phyloP scores from a whole-genome alignment of 1,140 invertebrate genomes.

The Lamellibrachia luymesi region DNA sequence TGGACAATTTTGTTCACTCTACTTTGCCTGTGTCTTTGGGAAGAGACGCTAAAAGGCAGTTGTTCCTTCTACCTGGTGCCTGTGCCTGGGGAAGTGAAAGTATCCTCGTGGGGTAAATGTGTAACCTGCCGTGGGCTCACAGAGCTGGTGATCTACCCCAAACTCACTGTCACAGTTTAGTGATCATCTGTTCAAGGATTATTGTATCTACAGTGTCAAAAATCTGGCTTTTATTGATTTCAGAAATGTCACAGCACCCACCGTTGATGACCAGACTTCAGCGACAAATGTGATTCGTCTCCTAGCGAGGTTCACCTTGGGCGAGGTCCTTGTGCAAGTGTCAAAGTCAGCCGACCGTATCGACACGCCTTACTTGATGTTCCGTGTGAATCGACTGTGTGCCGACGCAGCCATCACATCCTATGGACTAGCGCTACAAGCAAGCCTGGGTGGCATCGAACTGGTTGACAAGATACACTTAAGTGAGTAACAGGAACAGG shows the following conservation, averaged over 20 bases:
- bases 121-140: too few relatives aligned
- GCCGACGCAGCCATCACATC: constrained; percentile 75
- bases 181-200: too few relatives aligned
- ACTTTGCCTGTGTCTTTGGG: too few relatives aligned
- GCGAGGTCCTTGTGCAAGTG: constrained; percentile 64
- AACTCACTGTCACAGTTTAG: too few relatives aligned
- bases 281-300: constrained; percentile 73
- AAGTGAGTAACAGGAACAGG: too few relatives aligned
- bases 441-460: constrained; percentile 70
- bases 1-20: too few relatives aligned
- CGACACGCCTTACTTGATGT: constrained; percentile 74
- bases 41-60: too few relatives aligned
- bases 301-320: constrained; percentile 71
- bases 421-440: constrained; percentile 75
- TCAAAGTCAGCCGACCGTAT: constrained; percentile 63
- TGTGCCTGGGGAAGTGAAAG: too few relatives aligned
- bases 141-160: too few relatives aligned
- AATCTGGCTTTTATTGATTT: neutral
- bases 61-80: too few relatives aligned
- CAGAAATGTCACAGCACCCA: constrained; percentile 61
- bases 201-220: neutral
- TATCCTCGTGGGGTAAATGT: too few relatives aligned
- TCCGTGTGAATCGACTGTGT: constrained; percentile 70
- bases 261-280: constrained; percentile 82
- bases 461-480: constrained; percentile 80